These are phyloP conservation scores for Halocaridina rubra DNA, from an alignment of 2,888 invertebrate genomes.

Conservation along the genomic window DNA sequence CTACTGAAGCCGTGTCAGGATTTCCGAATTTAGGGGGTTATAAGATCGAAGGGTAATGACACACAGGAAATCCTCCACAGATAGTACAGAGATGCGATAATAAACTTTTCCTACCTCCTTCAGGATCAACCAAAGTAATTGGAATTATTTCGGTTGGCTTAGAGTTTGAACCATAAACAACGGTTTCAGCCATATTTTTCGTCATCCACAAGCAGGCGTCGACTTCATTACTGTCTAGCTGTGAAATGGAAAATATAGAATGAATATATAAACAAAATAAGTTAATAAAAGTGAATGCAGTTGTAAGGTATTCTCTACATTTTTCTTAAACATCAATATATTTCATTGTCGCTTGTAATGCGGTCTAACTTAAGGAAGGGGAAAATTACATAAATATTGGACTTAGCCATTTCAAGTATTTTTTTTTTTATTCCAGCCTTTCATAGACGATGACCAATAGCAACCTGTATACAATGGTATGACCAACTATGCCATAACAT, in stretches of 20 bases:
- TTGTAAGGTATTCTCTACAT: no score
- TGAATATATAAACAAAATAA: no score
- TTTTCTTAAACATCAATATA: neutral
- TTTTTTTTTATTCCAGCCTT: neutral
- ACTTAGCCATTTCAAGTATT: neutral
- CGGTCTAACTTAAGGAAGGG: neutral
- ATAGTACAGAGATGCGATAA: no score
- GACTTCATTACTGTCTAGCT: constrained; percentile 20
- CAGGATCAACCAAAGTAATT: neutral
- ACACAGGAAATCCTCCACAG: no score
- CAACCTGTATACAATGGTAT: no score
- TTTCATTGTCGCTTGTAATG: neutral
- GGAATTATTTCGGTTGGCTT: neutral
- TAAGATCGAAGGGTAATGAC: neutral
- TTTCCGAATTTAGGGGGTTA: no score
- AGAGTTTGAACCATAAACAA: neutral
- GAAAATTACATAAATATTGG: neutral
- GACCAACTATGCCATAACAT: no score
- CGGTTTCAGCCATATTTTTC: constrained; percentile 7
- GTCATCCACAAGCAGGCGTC: constrained; percentile 37
- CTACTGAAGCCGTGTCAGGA: no score
- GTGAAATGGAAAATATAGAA: neutral
- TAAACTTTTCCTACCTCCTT: neutral
- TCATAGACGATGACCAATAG: no score
- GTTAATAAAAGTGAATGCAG: no score